These are phyloP conservation scores for Temnothorax longispinosus DNA, from an alignment of 1,140 invertebrate genomes.

Conservation along the genomic window DNA sequence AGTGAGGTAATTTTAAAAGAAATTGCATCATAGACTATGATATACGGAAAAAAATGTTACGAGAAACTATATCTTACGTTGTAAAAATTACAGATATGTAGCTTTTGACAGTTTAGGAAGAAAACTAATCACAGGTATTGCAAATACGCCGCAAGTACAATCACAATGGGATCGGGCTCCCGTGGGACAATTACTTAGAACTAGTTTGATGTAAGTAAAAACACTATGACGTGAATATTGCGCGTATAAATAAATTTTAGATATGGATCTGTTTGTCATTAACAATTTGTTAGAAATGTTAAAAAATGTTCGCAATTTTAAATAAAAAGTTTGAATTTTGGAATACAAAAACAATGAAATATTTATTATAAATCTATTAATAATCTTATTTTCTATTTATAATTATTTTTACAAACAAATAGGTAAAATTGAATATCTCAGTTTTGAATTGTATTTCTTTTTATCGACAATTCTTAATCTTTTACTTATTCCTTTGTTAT, in stretches of 20 bases:
- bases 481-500: background rate
- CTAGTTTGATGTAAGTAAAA: conserved; percentile 64
- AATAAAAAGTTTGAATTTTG: conserved; percentile 4
- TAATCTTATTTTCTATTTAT: background rate
- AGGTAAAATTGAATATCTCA: background rate
- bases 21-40: conserved; percentile 58
- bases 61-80: background rate
- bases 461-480: background rate
- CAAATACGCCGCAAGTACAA: conserved; percentile 87
- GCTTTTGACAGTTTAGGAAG: conserved; percentile 93
- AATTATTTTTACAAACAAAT: background rate
- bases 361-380: conserved; percentile 7
- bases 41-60: background rate
- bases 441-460: background rate
- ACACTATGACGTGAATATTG: conserved; percentile 1
- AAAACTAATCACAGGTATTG: conserved; percentile 94
- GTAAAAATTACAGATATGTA: conserved; percentile 89
- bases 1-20: conserved; percentile 87
- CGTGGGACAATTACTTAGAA: conserved; percentile 73
- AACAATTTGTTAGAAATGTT: no score
- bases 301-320: no score
- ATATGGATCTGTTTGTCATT: background rate
- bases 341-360: background rate
- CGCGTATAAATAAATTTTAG: conserved; percentile 4
- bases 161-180: conserved; percentile 86